A percentile compares a stretch with the other conserved stretches of the same genome.
Evolutionary conservation across 1,140 invertebrate species (phyloP).

Genomic region (Caenorhabditis tropicalis): DNA sequence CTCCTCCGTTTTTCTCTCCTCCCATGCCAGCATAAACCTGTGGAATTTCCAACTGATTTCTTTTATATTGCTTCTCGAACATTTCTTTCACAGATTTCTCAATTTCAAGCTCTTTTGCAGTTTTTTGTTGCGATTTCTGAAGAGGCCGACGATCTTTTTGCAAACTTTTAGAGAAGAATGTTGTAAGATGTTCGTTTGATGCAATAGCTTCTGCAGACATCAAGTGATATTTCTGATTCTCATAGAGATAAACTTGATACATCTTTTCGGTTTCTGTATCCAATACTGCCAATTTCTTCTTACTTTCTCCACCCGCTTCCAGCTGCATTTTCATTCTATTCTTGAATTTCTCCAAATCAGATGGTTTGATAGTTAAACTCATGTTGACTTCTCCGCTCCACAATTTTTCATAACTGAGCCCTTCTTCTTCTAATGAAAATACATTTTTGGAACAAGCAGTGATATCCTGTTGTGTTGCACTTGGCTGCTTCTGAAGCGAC

Average conservation of each 20-base stretch:
- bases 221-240: background rate
- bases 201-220: background rate
- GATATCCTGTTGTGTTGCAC: background rate
- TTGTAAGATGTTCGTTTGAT: background rate
- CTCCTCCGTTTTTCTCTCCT: background rate
- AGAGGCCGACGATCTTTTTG: too few species aligned
- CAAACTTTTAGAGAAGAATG: background rate
- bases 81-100: constrained; percentile 10
- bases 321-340: background rate
- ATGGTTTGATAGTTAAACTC: background rate
- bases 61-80: background rate
- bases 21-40: background rate
- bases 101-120: background rate
- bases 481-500: background rate
- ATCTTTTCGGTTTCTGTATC: background rate
- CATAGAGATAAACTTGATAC: background rate
- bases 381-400: background rate
- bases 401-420: background rate
- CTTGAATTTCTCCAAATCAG: background rate
- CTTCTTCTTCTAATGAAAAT: background rate
- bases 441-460: background rate
- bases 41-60: background rate
- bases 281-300: background rate
- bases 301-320: background rate
- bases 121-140: background rate